Base-by-base conservation (phyloP, 2,113 vertebrate species). In the Lophius piscatorius region DNA sequence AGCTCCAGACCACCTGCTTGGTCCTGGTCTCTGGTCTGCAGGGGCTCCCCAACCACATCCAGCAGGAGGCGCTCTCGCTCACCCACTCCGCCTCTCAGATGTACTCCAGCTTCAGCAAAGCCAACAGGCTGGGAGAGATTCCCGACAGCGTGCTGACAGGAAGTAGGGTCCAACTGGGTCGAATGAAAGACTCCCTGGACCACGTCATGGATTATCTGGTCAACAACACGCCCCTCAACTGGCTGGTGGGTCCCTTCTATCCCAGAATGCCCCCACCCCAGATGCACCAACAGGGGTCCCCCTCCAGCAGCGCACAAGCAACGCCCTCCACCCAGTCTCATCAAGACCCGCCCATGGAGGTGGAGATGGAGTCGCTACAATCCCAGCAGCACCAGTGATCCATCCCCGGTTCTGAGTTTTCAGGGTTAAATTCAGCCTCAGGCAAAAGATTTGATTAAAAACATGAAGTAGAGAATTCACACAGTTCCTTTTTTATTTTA, bases 231-330 rank as follows among this genome's bases (percentile, higher is more conserved):
- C 94, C 94, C 0, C 94, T 98, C 80, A 97, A 95, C 87, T 98
- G 95, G 95, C 92, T 98, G 87, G 94, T 98, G 71, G 96, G 96
- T 83, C 95, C 96, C 22, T 97, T 96, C 91, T 94, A 94, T 87
- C 90, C 90, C 1, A 73, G 39, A 5, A 33, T 72, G n/a, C 9
- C 14, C 3, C 40, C 49, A 9, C 7, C 6, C 22, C 12, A 0
- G 10, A 47, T 4, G 1, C 6, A 0, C 29, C 3, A 16, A 1
- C 2, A 7, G 0, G 0, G 0, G 4, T 0, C 8, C 17, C 0
- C 9, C 16, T 4, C 20, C 62, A 0, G 5, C 17, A 1, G 54
- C 34, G 64, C 85, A 80, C 41, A 5, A 7, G 9, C 88, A 75
- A 26, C 61, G 45, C 36, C 14, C 40, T 11, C 5, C 20, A 4